Base-by-base conservation (phyloP, 1,140 invertebrate genomes). In the Condylostylus longicornis region DNA sequence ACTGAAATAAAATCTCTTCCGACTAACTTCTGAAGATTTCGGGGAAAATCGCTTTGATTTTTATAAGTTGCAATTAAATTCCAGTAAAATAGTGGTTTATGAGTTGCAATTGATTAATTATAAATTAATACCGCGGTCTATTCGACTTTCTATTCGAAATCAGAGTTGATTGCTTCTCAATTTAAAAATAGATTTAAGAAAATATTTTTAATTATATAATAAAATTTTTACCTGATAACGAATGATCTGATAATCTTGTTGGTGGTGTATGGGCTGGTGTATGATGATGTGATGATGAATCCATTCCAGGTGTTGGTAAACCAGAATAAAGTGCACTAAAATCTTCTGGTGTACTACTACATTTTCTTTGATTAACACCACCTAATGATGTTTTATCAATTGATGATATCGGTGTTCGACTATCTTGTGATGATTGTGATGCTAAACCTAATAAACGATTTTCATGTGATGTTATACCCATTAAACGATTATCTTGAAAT, bases 261-360 rank as follows among this genome's bases (percentile, higher is more conserved):
- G 72, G 57, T 59, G 74, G 51, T 53, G 74, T 61, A 53, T 79
- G 65, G 53, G 72, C 64, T 54, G 75, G 61, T 50, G 77, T 58
- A 58, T 79, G 64, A 49, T 52, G 58, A 42, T 67, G 65, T 25
- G 65, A 61, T 23, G 57, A 58, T 17, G 58, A 52, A 41, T 60
- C 57, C 46, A 60, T 56, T 41, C 57, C 57, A 25, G 57, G 53
- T 40, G 57, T 64, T 32, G 64, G 62, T 40, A 69, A 42, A 32
- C 75, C 69, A 18, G 69, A 71, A 48, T 86, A 84, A 34, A 85
- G 61, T 5, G 74, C 72, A 13, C 75, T 74, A 56, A 85, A 84
- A 55, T 84, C 82, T 56, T 83, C 80, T 25, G 79, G 79, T 21
- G 79, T 81, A 3, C 77, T 81, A 61, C 73, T 78, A 55, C 79